Evolutionary conservation across 2,113 vertebrate species (phyloP), one percentile per base, ranked within the genome.

Genomic region (Alaudala cheleensis): DNA sequence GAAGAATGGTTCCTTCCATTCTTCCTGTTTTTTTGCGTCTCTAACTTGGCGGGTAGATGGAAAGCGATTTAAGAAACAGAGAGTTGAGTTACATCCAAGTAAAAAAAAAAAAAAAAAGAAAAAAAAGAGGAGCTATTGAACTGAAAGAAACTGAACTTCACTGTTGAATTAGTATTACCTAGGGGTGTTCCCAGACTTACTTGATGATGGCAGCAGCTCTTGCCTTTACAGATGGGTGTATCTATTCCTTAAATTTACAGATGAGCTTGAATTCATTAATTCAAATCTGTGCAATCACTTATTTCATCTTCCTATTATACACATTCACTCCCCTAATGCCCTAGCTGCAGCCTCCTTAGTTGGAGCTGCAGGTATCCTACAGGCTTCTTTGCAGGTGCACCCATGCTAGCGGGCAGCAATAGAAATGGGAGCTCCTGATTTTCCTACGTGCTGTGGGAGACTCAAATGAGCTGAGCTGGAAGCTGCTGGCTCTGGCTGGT

Each of bases 371-470:
- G 17, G 10, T 37, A 45, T 3, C n/a, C 61, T 64, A 5, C 4
- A n/a, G 65, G 14, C 33, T 85, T 37, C 78, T 60, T 11, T 50
- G 85, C 62, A 64, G 25, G 37, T 31, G 24, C 6, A 18, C 10
- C 31, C 2, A 0, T 61, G 70, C 23, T 12, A 13, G 7, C 4
- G 10, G 47, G 16, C 65, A 91, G 40, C n/a, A 28, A 18, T 1
- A 72, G 44, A 23, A 79, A 69, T 1, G 10, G 33, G 22, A 20
- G 31, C 24, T 72, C 49, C 28, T 67, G 53, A 37, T 71, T 85
- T 60, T 85, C 40, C 65, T 49, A 1, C 0, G 0, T 11, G 42
- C 20, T 47, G 44, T 28, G 0, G 6, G 11, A 4, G 0, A 76
- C 49, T 42, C 22, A 19, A 51, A 31, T 9, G 11, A 88, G 16